Base-by-base conservation (phyloP, 2,888 invertebrate genomes). In the Lithophane semibrunnea region DNA sequence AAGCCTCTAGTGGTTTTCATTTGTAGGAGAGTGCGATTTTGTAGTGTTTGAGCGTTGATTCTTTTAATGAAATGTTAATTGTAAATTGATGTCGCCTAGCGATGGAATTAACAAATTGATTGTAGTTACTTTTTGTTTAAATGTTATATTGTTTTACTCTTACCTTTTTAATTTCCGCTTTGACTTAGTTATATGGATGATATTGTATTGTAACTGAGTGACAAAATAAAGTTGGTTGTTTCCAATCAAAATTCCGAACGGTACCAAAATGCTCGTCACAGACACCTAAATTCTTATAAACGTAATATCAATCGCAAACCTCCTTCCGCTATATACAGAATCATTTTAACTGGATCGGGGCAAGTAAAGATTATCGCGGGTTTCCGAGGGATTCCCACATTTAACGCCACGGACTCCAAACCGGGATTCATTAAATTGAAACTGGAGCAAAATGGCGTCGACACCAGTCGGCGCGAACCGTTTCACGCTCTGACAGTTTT, bases 401-500 rank as follows among this genome's bases (percentile, higher is more conserved):
- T 93, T 92, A 92, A 91, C 91, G 90, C 90, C 86, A 86, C 82
- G 68, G 88, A 87, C 87, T 88, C 90, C 88, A 90, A 92, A 92
- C 91, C 90, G 88, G 92, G 92, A 92, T 94, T 94, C 92, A 94
- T 95, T 94, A 94, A 92, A 93, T 92, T 91, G 92, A 92, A 94
- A 94, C 93, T 94, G 88, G 92, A 91, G 88, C 94, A 92, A 93
- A 93, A 93, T 94, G 94, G 93, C 94, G 92, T 82, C 92, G 90
- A 89, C 89, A 90, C 86, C 89, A 91, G 90, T 90, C 90, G 91
- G 92, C 90, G 92, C 89, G 91, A 92, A 91, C 92, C 89, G 93
- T 94, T 94, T 94, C 92, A 94, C 92, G 94, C 91, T 93, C 93
- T 93, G 92, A 93, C 94, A 94, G 94, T 93, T 93, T 92, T 92